Evolutionary conservation across 2,113 vertebrate species (phyloP).

Genomic region (Sinocyclocheilus grahami): DNA sequence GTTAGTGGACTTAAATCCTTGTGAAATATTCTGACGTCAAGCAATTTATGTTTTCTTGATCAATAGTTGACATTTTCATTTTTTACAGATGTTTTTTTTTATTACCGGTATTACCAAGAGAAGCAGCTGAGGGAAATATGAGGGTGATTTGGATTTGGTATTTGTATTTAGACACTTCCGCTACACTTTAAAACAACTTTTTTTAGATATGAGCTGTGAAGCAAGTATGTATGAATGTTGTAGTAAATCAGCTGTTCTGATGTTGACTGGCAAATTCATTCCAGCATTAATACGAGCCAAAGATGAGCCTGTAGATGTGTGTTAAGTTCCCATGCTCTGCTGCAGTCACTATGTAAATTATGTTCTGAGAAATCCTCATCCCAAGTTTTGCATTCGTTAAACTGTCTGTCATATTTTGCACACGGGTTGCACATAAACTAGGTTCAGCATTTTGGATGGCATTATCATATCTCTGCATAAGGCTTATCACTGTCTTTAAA

Average conservation of each 20-base stretch:
- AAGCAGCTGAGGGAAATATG: not conserved
- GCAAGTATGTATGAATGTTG: not conserved
- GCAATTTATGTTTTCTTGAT: not conserved
- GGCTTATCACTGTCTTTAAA: not conserved
- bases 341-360: slow-evolving; percentile 21
- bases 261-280: not conserved
- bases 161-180: not conserved
- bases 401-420: slow-evolving; percentile 14
- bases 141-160: not conserved
- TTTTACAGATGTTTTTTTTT: not conserved
- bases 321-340: slow-evolving; percentile 14
- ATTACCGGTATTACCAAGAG: not conserved
- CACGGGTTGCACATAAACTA: slow-evolving; percentile 1
- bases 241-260: not conserved
- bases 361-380: slow-evolving; percentile 10
- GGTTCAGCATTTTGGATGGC: not conserved
- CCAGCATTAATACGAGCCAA: not conserved
- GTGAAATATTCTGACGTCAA: not conserved
- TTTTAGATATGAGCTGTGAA: not conserved
- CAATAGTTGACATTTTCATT: not conserved
- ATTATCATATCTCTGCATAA: slow-evolving; percentile 6
- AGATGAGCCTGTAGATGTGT: not conserved
- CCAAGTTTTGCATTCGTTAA: slow-evolving; percentile 31
- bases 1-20: not conserved
- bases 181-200: not conserved